phyloP scores from a whole-genome alignment of 2,113 vertebrate genomes.

The Eclectus roratus region DNA sequence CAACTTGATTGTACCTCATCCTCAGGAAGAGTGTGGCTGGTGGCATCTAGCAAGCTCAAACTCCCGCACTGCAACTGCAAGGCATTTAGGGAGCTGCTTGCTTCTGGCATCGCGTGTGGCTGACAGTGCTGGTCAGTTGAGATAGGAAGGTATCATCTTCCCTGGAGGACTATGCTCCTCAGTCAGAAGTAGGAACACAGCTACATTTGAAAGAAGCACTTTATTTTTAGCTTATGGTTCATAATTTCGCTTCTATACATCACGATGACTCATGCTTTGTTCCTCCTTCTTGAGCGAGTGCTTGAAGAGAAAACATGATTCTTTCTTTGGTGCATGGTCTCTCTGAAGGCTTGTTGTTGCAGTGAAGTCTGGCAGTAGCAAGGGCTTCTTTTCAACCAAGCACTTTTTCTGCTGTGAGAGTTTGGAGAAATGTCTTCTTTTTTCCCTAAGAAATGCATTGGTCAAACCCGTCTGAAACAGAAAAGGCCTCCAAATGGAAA shows the following conservation, averaged over 20 bases:
- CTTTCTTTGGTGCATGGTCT: background rate
- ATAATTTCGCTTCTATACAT: background rate
- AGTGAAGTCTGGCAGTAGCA: background rate
- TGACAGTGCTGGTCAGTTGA: background rate
- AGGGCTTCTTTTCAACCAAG: background rate
- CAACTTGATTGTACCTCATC: background rate
- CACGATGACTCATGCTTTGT: constrained; percentile 26
- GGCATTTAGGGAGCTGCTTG: background rate
- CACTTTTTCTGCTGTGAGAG: background rate
- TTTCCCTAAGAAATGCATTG: background rate
- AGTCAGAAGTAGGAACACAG: background rate
- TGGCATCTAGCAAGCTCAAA: background rate
- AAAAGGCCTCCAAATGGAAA: constrained; percentile 1
- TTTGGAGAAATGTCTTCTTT: background rate
- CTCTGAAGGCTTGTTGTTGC: background rate
- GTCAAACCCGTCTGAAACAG: background rate
- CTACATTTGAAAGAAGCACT: constrained; percentile 4
- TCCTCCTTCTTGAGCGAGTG: background rate
- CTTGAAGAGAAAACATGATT: background rate
- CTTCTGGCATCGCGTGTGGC: fast-evolving
- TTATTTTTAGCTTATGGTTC: constrained; percentile 59
- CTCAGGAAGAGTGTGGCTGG: background rate
- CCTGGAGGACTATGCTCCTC: background rate
- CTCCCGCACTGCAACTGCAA: background rate
- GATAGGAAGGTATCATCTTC: background rate